Evolutionary conservation across 2,113 vertebrate species (phyloP), one percentile per base, ranked within the genome.

Genomic region (Paramormyrops kingsleyae): DNA sequence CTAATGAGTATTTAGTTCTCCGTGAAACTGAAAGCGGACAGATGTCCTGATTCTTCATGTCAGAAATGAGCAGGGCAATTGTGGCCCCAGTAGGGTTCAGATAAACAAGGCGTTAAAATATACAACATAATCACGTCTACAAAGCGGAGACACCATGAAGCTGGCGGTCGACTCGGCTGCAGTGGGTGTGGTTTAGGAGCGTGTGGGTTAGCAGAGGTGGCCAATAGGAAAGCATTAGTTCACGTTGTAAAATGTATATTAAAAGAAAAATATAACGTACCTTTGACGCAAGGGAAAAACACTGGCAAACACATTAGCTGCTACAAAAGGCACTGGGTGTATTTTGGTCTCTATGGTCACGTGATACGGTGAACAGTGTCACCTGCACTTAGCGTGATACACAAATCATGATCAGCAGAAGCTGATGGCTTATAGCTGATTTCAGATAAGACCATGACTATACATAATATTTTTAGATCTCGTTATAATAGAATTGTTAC

Each of bases 31-130:
- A 21, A 83, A 70, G 49, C 35, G 87, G 53, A 56, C 53, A 90
- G 80, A 90, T 90, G 90, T 39, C 46, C 80, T 53, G 66, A 44
- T 88, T 42, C n/a, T 35, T 85, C 56, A n/a, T 21, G 17, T n/a
- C 1, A 6, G 2, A 84, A 10, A 56, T 56, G 17, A 50, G 85
- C 66, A 49, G 53, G 42, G 3, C 52, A 47, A 44, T 50, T 49
- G 80, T 52, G 74, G 24, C 19, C 42, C 19, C 70, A 13, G 62
- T 35, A 88, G 70, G 83, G 27, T 89, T 50, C 31, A 83, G 17
- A 42, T 31, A 42, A 35, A 49, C 42, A 19, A 21, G 10, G 52
- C 56, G 10, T 84, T 88, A n/a, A 62, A 90, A 59, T 80, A 80
- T 39, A 80, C 35, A 80, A 80, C 15, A 42, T 42, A 42, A 42